A percentile compares a stretch with the other conserved stretches of the same genome.
Conservation (phyloP, 2,888 invertebrate species). For the Ormia ochracea region DNA sequence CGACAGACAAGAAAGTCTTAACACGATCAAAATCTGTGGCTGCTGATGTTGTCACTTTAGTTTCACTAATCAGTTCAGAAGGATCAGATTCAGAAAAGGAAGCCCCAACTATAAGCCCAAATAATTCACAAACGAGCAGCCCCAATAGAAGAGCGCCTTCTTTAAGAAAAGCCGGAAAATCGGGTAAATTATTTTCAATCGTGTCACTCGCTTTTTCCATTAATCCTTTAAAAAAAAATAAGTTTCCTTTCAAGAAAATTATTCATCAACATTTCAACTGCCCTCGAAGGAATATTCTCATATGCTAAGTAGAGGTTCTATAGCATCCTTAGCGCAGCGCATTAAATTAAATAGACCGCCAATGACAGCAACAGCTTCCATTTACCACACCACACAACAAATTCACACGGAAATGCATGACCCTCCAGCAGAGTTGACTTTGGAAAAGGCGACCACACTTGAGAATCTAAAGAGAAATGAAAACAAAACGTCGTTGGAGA, state of each 20-base stretch:
- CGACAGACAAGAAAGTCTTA: conserved; percentile 66
- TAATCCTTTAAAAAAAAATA: background rate
- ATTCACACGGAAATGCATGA: conserved; percentile 43
- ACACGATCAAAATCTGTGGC: conserved; percentile 72
- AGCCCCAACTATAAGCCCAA: conserved; percentile 64
- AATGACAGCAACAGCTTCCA: conserved; percentile 75
- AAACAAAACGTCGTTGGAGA: background rate
- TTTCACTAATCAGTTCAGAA: conserved; percentile 82
- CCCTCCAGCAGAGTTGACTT: conserved; percentile 6
- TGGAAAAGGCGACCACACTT: background rate
- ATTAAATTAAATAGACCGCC: conserved; percentile 75
- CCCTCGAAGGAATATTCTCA: conserved; percentile 75
- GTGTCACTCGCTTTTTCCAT: background rate
- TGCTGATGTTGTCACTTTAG: conserved; percentile 81
- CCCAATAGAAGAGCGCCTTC: conserved; percentile 71
- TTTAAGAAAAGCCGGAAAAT: conserved; percentile 76
- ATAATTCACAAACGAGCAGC: conserved; percentile 64
- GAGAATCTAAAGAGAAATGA: background rate
- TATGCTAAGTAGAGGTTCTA: conserved; percentile 74
- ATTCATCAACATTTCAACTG: conserved; percentile 72
- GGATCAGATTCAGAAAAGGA: conserved; percentile 81
- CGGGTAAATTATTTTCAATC: conserved; percentile 69
- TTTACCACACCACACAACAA: conserved; percentile 66
- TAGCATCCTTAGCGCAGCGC: conserved; percentile 75
- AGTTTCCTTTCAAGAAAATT: conserved; percentile 77